Conservation (phyloP, 2,113 vertebrate genomes). For the Bubo blakistoni region DNA sequence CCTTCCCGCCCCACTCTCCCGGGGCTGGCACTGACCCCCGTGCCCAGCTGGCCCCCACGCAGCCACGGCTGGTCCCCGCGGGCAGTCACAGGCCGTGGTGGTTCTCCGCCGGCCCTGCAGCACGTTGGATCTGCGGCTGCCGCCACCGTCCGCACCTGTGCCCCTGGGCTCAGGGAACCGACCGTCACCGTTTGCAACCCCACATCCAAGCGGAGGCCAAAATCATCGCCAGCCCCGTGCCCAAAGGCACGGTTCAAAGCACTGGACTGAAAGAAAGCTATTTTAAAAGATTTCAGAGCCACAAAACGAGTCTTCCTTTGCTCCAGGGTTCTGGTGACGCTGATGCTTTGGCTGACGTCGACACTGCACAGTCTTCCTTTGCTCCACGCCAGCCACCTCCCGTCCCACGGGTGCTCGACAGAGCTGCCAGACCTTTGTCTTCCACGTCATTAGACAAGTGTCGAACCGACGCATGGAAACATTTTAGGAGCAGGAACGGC, state of each 20-base stretch:
- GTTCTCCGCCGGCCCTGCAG: rapidly evolving
- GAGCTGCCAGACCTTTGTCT: not conserved
- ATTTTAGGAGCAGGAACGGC: not conserved
- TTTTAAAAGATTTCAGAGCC: not conserved
- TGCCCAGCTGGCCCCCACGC: not conserved
- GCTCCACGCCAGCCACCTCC: not conserved
- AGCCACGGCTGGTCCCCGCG: not conserved
- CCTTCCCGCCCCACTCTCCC: not conserved
- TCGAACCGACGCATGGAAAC: not conserved
- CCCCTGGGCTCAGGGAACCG: not conserved
- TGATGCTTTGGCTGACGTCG: not conserved
- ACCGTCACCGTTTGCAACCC: not conserved
- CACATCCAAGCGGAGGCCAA: not conserved
- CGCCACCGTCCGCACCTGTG: rapidly evolving
- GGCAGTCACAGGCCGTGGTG: rapidly evolving
- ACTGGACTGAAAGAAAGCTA: not conserved
- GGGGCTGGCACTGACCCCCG: not conserved
- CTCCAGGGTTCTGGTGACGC: not conserved
- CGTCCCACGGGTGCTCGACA: rapidly evolving
- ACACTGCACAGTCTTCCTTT: not conserved
- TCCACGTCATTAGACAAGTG: not conserved
- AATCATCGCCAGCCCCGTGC: not conserved
- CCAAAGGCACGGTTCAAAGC: not conserved
- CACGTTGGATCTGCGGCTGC: not conserved
- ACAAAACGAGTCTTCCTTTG: too few species aligned